phyloP scores from a whole-genome alignment of 2,113 vertebrate genomes.

The Patagioenas fasciata region DNA sequence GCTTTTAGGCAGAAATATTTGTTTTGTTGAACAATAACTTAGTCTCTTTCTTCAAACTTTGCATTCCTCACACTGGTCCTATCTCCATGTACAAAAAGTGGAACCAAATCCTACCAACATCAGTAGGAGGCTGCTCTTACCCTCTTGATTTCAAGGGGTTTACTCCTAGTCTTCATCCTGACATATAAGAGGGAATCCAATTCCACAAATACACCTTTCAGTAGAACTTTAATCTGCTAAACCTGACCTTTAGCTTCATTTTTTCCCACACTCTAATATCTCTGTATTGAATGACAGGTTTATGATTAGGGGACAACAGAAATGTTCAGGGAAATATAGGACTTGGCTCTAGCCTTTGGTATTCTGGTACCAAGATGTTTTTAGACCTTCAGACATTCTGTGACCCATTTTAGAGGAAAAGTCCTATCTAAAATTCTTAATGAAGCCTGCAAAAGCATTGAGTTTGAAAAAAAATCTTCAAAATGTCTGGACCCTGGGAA shows the following conservation, averaged over 20 bases:
- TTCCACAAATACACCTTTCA: background rate
- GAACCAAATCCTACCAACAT: background rate
- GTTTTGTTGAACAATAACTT: background rate
- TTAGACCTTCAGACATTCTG: background rate
- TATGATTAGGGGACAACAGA: conserved; percentile 36
- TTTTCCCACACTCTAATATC: conserved; percentile 28
- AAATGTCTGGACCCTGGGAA: conserved; percentile 6
- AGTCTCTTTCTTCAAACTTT: background rate
- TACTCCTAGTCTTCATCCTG: background rate
- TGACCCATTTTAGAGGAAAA: background rate
- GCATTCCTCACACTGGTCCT: background rate
- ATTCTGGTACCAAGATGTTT: background rate
- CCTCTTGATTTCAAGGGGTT: background rate
- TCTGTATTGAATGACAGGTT: conserved; percentile 19
- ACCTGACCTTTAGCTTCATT: conserved; percentile 26
- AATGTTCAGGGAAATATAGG: background rate
- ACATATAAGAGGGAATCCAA: background rate
- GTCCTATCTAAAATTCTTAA: background rate
- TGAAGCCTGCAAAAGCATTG: background rate
- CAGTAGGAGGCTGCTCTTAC: background rate
- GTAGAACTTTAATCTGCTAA: background rate
- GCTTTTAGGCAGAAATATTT: background rate
- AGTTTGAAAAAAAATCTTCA: background rate
- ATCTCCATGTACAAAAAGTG: background rate
- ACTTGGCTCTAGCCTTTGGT: background rate